These are phyloP conservation scores for Engystomops pustulosus DNA, from an alignment of 2,113 vertebrate genomes.

Conservation along the genomic window DNA sequence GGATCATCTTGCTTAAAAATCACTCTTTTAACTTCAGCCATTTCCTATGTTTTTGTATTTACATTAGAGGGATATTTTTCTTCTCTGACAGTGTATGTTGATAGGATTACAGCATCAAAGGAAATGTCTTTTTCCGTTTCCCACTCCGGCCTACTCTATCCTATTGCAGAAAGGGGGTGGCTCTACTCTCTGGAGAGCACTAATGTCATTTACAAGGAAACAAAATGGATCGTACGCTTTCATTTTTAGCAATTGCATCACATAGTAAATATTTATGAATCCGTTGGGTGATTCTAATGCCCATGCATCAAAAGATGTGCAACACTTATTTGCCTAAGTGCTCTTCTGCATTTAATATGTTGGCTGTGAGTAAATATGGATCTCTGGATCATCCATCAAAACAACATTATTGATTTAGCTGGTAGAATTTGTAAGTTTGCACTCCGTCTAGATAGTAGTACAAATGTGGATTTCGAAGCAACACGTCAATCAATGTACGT, in stretches of 20 bases:
- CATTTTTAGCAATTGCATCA: slow-evolving; percentile 50
- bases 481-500: neutral
- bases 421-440: slow-evolving; percentile 3
- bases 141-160: neutral
- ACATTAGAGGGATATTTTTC: slow-evolving; percentile 24
- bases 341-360: slow-evolving; percentile 46
- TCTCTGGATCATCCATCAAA: slow-evolving; percentile 5
- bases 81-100: slow-evolving; percentile 7
- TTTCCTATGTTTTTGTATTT: slow-evolving; percentile 30
- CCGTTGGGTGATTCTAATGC: slow-evolving; percentile 51
- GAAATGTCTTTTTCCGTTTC: neutral
- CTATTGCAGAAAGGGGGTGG: slow-evolving; percentile 38
- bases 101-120: slow-evolving; percentile 50
- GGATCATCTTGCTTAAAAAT: neutral
- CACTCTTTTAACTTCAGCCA: neutral
- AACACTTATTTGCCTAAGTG: slow-evolving; percentile 54
- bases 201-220: slow-evolving; percentile 58
- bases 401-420: slow-evolving; percentile 27
- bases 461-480: neutral
- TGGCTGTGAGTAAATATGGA: slow-evolving; percentile 37
- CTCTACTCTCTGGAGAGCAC: slow-evolving; percentile 6
- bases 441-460: neutral
- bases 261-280: slow-evolving; percentile 55
- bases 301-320: slow-evolving; percentile 27
- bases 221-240: slow-evolving; percentile 50